phyloP scores from a whole-genome alignment of 2,113 vertebrate genomes.

The Ophiodon elongatus region DNA sequence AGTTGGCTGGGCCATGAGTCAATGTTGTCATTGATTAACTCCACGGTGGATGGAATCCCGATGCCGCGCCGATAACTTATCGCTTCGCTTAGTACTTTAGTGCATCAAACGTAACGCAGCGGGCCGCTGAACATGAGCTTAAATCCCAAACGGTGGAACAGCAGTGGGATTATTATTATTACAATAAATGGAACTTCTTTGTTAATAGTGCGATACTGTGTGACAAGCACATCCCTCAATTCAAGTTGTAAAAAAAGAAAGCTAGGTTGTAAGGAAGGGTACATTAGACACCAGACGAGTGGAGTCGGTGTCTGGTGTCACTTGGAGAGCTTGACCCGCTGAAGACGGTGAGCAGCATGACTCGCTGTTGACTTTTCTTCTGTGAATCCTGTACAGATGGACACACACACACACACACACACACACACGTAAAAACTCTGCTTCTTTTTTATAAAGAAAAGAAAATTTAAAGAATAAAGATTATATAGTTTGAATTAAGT shows the following conservation, averaged over 20 bases:
- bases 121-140: too few relatives aligned
- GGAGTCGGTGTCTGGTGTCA: background rate
- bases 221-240: background rate
- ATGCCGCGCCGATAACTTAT: background rate
- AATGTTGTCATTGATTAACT: slow-evolving; percentile 8
- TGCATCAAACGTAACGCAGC: background rate
- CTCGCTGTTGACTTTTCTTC: slow-evolving; percentile 15
- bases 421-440: background rate
- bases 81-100: background rate
- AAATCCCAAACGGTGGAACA: background rate
- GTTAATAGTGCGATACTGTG: background rate
- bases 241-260: background rate
- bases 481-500: background rate
- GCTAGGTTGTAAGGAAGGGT: background rate
- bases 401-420: background rate
- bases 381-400: slow-evolving; percentile 12
- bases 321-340: background rate
- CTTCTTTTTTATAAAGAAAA: too few relatives aligned
- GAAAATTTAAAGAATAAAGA: too few relatives aligned
- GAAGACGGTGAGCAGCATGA: slow-evolving; percentile 17
- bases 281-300: background rate
- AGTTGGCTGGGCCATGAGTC: background rate
- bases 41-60: background rate
- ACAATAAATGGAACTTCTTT: background rate
- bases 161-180: background rate